Evolutionary conservation across 2,888 invertebrate species (phyloP).

Genomic region (Mechanitis mazaeus): DNA sequence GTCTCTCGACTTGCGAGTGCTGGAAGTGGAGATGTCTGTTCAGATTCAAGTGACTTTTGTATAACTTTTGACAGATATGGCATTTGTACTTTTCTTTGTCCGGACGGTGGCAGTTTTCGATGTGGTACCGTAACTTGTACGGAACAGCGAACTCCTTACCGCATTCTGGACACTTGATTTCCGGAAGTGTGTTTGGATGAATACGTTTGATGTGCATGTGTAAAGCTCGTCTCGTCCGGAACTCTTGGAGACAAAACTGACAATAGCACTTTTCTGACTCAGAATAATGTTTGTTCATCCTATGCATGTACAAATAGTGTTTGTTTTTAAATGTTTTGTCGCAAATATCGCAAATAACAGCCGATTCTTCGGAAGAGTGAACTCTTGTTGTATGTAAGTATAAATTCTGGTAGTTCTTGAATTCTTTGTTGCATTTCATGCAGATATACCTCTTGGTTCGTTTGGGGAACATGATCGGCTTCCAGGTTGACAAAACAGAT

Average conservation of each 20-base stretch:
- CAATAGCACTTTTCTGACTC: conserved; percentile 64
- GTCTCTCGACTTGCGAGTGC: conserved; percentile 57
- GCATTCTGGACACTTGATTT: conserved; percentile 62
- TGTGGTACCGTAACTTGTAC: conserved; percentile 62
- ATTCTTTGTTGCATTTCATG: conserved; percentile 62
- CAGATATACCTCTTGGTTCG: conserved; percentile 58
- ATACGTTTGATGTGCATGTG: conserved; percentile 65
- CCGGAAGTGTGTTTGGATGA: conserved; percentile 60
- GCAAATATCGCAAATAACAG: conserved; percentile 61
- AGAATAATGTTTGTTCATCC: conserved; percentile 71
- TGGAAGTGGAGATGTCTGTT: conserved; percentile 62
- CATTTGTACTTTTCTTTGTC: conserved; percentile 62
- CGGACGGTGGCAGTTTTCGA: conserved; percentile 50
- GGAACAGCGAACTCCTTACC: conserved; percentile 62
- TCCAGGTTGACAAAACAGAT: conserved; percentile 63
- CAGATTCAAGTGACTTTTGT: conserved; percentile 59
- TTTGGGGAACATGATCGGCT: conserved; percentile 60
- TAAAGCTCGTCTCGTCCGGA: conserved; percentile 56
- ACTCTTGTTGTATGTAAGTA: conserved; percentile 66
- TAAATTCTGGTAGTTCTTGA: conserved; percentile 66
- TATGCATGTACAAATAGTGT: conserved; percentile 68
- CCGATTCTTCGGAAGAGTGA: conserved; percentile 63
- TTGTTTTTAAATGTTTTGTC: conserved; percentile 69
- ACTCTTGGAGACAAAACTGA: conserved; percentile 66
- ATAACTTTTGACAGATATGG: conserved; percentile 58